Evolutionary conservation across 2,113 vertebrate species (phyloP), one percentile per base, ranked within the genome.

Genomic region (Nibea albiflora): DNA sequence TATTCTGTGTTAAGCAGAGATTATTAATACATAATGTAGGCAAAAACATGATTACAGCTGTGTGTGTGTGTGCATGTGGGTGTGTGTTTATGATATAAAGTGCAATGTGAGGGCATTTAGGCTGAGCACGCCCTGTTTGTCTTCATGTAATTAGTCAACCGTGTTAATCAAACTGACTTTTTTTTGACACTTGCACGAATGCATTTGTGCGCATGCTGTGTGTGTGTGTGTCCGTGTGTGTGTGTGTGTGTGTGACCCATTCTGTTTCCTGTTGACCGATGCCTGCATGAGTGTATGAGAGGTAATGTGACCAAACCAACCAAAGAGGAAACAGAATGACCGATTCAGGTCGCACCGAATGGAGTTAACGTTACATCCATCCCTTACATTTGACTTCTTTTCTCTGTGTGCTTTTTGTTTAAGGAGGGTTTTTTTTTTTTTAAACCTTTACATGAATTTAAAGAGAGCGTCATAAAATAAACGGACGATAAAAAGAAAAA

Each of bases 81-180:
- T 50, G 71, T 78, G 72, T 83, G 74, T 83, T 39, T 53, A 63
- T 84, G 82, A 56, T 82, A 83, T 92, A 90, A 93, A 93, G 92
- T 92, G 91, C 92, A 92, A 89, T 89, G 85, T 89, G 89, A 92
- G 88, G 86, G 85, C 88, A 82, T 89, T 85, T 76, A 83, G 77
- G 85, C 78, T 57, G 82, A 78, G 61, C 12, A 58, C 84, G 85
- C 75, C 80, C 73, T 46, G 66, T 78, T 78, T 65, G 56, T 86
- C 69, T 89, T 70, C 60, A 80, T 73, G 58, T 66, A 53, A 52
- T 75, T 47, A 52, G 80, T 85, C 75, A 81, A 70, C 28, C 44
- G 58, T 64, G 68, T 64, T 42, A 69, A 61, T 81, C 44, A 69
- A 24, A 56, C 65, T 53, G 22, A 63, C 20, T 22, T 47, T 28